Percentiles rank a stretch among this genome's conserved stretches.
phyloP scores from a whole-genome alignment of 2,113 vertebrate genomes.

The Passer domesticus region DNA sequence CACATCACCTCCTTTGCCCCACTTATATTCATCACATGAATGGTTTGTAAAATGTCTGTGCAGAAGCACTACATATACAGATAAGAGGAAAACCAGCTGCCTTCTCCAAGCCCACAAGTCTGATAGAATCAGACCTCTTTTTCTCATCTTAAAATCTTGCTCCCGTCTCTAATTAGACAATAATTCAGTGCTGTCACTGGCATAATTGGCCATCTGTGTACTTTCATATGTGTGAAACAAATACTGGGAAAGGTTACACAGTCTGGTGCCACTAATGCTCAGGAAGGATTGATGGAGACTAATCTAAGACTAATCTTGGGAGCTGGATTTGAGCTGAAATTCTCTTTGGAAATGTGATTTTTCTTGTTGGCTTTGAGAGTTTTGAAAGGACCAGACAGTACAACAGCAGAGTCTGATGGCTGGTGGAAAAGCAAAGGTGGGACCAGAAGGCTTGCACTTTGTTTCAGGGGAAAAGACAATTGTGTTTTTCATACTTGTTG shows the following conservation, averaged over 20 bases:
- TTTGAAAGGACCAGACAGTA: background rate
- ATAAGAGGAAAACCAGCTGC: background rate
- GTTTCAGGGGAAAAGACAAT: background rate
- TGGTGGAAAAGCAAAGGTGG: background rate
- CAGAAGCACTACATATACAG: background rate
- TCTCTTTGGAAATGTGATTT: constrained; percentile 3
- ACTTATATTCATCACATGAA: background rate
- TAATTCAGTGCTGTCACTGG: constrained; percentile 58
- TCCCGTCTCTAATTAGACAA: constrained; percentile 46
- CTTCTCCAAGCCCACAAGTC: background rate
- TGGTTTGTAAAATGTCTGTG: background rate
- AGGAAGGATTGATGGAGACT: background rate
- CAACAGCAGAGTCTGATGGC: background rate
- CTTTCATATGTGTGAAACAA: constrained; percentile 13
- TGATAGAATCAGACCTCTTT: constrained; percentile 4
- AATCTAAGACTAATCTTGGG: background rate
- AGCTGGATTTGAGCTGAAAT: background rate
- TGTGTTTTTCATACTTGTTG: background rate
- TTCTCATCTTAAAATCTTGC: background rate
- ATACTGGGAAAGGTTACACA: constrained; percentile 17
- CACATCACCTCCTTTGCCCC: background rate
- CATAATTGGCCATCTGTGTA: constrained; percentile 68
- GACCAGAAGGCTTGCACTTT: constrained; percentile 18
- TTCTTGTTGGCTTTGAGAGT: background rate
- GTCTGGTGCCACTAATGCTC: background rate